These are phyloP conservation scores for Champsocephalus gunnari DNA, from an alignment of 2,797 vertebrate species.

Conservation along the genomic window DNA sequence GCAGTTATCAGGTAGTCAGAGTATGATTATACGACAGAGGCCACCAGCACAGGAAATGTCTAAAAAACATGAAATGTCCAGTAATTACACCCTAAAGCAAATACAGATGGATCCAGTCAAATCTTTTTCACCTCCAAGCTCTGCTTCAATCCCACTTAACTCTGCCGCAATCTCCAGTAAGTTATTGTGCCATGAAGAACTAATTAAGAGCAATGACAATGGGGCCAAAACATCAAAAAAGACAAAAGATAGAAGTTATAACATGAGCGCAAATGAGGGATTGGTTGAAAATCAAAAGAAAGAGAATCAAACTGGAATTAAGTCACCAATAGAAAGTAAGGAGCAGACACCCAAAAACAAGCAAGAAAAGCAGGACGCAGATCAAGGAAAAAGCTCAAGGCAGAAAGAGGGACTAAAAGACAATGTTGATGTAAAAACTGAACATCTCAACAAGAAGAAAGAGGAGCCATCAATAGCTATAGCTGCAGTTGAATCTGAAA, in stretches of 20 bases:
- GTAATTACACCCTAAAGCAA: conserved; percentile 45
- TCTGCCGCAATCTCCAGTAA: conserved; percentile 30
- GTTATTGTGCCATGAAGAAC: conserved; percentile 22
- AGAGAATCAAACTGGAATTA: conserved; percentile 24
- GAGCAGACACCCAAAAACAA: conserved; percentile 23
- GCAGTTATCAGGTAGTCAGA: conserved; percentile 48
- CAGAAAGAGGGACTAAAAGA: conserved; percentile 33
- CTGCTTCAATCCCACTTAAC: conserved; percentile 22
- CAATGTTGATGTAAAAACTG: not conserved
- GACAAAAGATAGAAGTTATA: conserved; percentile 23
- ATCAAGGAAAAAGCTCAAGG: conserved; percentile 27
- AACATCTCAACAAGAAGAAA: conserved; percentile 22
- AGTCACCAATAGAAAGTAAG: conserved; percentile 34
- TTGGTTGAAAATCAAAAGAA: conserved; percentile 34
- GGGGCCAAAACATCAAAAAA: conserved; percentile 15
- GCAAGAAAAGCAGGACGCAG: conserved; percentile 27
- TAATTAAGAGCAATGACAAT: conserved; percentile 22
- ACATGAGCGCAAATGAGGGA: conserved; percentile 11
- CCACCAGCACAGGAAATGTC: conserved; percentile 57
- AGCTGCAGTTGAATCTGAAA: conserved; percentile 11
- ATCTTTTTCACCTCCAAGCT: conserved; percentile 28
- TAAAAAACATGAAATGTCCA: conserved; percentile 55
- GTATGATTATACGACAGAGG: conserved; percentile 62
- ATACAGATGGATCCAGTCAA: conserved; percentile 34
- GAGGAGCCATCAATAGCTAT: conserved; percentile 27